Evolutionary conservation across 2,888 invertebrate species (phyloP), one percentile per base, ranked within the genome.

Genomic region (Glaucopsyche alexis): DNA sequence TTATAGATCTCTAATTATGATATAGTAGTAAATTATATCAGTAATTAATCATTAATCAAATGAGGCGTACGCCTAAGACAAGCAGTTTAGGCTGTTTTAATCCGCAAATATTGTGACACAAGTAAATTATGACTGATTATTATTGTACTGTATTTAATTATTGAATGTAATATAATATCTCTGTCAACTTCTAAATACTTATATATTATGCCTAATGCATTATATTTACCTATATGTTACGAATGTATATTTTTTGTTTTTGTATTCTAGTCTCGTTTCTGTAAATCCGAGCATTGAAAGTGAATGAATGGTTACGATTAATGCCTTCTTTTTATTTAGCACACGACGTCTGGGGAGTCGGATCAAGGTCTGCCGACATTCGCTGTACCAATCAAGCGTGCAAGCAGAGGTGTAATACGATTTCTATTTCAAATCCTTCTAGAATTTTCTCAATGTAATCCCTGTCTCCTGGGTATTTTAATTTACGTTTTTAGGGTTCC

Each of bases 321-420:
- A 50, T 72, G 50, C 52, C 50, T 66, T 52, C 50, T 52, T 52
- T 72, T 72, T 42, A 72, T 72, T 72, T 66, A 72, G 50, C 38
- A 19, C 60, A 45, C 19, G 29, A 38, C 66, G 19, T 38, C 67
- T 19, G 40, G 47, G 67, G 66, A 74, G 55, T 11, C 38, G 49
- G 72, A 60, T 71, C 73, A 76, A 76, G 76, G 75, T 74, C 74
- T 72, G 40, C 38, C 71, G 73, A 75, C 75, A 74, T 72, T 74
- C 72, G 73, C 55, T 64, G 49, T 65, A 71, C 72, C 74, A 76
- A 74, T 72, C 71, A 75, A 75, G 74, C 75, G 75, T 70, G 73
- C 73, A 71, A 72, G 29, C 29, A 29, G 29, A 29, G 67, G 72
- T 19, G 16, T 45, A 7, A 38, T 60, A 29, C 6, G 29, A 38